Conservation (phyloP, 2,888 invertebrate genomes). For the Ferrisia virgata region DNA sequence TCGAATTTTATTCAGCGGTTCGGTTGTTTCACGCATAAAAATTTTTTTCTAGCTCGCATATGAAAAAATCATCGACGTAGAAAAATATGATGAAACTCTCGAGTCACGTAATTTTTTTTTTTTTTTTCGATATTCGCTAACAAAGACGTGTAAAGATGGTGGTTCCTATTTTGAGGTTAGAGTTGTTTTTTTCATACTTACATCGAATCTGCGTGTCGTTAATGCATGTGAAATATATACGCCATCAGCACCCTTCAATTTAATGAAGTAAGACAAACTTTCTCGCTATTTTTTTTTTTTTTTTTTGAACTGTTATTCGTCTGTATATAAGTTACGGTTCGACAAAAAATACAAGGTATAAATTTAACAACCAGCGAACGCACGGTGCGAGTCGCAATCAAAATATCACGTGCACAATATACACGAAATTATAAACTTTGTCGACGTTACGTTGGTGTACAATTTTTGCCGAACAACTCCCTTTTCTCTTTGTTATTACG, state of each 20-base stretch:
- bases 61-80: too few species aligned
- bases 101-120: neutral
- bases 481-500: neutral
- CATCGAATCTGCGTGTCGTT: neutral
- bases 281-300: neutral
- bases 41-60: too few species aligned
- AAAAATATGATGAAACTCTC: neutral
- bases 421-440: neutral
- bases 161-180: neutral
- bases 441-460: neutral
- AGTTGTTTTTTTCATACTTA: neutral
- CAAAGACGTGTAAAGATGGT: neutral
- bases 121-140: neutral
- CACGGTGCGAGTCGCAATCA: neutral
- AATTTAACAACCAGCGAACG: neutral
- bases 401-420: neutral
- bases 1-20: too few species aligned
- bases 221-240: neutral
- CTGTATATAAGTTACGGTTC: too few species aligned
- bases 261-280: neutral
- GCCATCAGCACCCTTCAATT: conserved; percentile 6
- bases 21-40: too few species aligned
- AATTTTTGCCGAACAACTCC: neutral
- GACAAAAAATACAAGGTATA: neutral
- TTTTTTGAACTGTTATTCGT: neutral